Base-by-base conservation (phyloP, 1,140 invertebrate species). In the Drosophila rhopaloa region DNA sequence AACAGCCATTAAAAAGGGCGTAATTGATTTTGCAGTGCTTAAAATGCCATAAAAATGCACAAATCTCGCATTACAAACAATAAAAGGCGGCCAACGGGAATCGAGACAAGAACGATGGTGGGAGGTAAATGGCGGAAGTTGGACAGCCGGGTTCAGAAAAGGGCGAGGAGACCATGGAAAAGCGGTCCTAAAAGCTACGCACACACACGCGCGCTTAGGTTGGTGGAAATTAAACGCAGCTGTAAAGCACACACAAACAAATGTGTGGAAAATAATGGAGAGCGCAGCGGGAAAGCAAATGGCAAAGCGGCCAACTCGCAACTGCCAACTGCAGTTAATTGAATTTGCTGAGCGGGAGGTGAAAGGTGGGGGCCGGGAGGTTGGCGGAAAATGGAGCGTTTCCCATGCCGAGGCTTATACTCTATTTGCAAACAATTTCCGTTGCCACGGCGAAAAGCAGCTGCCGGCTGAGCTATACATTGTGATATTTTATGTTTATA, bases 11-110 rank as follows among this genome's bases (percentile, higher is more conserved):
- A 79, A 83, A 67, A 54, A 41, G 57, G 24, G 51, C 54, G 61
- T 76, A 83, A 83, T 79, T 84, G 71, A 83, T 83, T 83, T 79
- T 71, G 48, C 60, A 84, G 76, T 68, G 58, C 76, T 83, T 76
- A 79, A 84, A 79, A 67, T 63, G 58, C 71, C 80, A 79, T 83
- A 76, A 83, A 83, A 83, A 76, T 79, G 65, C 48, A 75, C 66
- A 79, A 83, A 79, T 83, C 76, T 67, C 60, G 46, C 60, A 79
- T 72, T 79, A 79, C 54, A 60, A 43, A 59, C 65, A 79, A 79
- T 61, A 81, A 81, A 83, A 51, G 51, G 41, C 60, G 19, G 24
- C 29, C 53, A 40, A 29, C 37, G 13, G 67, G 53, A 71, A 71
- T 41, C 16, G 53, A 35, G 35, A 27, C 32, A 32, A 32, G 29